Evolutionary conservation across 2,113 vertebrate genomes (phyloP), one percentile per base, ranked within the genome.

Genomic region (Mus musculus): DNA sequence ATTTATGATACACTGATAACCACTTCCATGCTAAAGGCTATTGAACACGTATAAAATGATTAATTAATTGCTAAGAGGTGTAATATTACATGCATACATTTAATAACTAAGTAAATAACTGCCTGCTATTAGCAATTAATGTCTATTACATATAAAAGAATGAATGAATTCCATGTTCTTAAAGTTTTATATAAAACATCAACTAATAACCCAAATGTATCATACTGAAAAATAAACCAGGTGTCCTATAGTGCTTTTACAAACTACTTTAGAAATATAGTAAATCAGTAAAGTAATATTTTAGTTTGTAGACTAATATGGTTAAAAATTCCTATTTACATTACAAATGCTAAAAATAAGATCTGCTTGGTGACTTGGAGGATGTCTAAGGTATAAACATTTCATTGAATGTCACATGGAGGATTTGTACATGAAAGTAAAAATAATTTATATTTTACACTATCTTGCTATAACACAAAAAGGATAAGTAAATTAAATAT

Each of bases 211-310:
- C 12, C 46, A 65, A 81, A 82, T 22, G 49, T 81, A 71, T 11
- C 67, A 24, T 86, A 61, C 16, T 76, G 75, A 78, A 91, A 87
- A 65, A 28, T 28, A 28, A 26, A 11, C 24, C 4, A 88, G 85
- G 86, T 28, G 0, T 30, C 84, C 80, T 42, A 4, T 14, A 26
- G 12, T 61, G 59, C 33, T 90, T 93, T 76, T 13, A 49, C 1
- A 63, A 82, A 77, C 61, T 92, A 71, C 73, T 76, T 96, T 24
- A 42, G 90, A 86, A 94, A 36, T 82, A 80, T 71, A 96, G 17
- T 49, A 28, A 87, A 17, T 39, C n/a, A 87, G 8, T 69, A 39
- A 39, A 54, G 26, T n/a, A 72, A 17, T 33, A 49, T 36, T 86
- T 30, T 69, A 93, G 54, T 80, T 76, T 90, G 61, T 85, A 69